phyloP scores from a whole-genome alignment of 1,140 invertebrate genomes.

The Choristoneura fumiferana region DNA sequence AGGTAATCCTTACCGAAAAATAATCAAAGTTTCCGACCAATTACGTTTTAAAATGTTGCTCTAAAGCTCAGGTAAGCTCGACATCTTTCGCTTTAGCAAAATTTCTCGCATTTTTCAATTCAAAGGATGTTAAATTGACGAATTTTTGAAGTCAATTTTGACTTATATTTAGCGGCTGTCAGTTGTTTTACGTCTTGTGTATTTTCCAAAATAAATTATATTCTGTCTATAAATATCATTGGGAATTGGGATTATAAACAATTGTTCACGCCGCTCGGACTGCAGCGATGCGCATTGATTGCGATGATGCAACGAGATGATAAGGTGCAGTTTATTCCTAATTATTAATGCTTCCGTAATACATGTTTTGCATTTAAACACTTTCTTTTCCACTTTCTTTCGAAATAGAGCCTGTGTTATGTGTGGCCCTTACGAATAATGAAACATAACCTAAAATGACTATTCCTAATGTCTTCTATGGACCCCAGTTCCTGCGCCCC shows the following conservation, averaged over 20 bases:
- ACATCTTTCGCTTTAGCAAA: background rate
- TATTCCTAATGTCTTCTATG: background rate
- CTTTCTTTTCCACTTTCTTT: constrained; percentile 33
- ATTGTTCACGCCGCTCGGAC: constrained; percentile 60
- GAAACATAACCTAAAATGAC: constrained; percentile 9
- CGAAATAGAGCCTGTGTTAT: background rate
- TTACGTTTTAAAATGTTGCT: constrained; percentile 45
- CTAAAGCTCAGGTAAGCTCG: constrained; percentile 56
- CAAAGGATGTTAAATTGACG: constrained; percentile 23
- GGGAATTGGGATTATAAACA: constrained; percentile 38
- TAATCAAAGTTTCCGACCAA: constrained; percentile 22
- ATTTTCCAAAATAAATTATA: constrained; percentile 29
- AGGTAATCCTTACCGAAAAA: constrained; percentile 48
- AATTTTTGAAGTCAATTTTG: constrained; percentile 51
- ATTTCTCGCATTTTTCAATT: constrained; percentile 15
- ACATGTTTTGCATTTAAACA: constrained; percentile 28
- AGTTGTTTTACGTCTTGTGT: constrained; percentile 72
- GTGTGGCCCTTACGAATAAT: background rate
- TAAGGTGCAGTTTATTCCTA: constrained; percentile 56
- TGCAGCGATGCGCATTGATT: constrained; percentile 61
- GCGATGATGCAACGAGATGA: constrained; percentile 74
- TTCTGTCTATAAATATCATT: constrained; percentile 47
- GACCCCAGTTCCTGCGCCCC: background rate
- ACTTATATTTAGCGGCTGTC: constrained; percentile 68
- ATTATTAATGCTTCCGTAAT: constrained; percentile 29